Base-by-base conservation (phyloP, 2,113 vertebrate species). In the Mesitornis unicolor region DNA sequence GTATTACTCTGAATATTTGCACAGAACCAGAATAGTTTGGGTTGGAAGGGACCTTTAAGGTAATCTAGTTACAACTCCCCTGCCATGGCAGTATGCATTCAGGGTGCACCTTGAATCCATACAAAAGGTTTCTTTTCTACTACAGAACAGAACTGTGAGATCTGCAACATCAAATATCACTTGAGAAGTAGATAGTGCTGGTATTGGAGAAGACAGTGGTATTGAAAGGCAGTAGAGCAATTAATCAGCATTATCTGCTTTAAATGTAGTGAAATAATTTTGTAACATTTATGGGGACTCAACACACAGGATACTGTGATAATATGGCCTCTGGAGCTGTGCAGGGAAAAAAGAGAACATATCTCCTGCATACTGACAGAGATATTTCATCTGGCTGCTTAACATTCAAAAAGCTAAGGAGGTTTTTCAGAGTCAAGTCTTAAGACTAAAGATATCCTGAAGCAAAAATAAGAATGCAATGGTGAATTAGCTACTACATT, bases 401-500 rank as follows among this genome's bases (percentile, higher is more conserved):
- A 95, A 54, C 11, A 85, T 93, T 87, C 60, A 85, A 60, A 87
- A 77, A 89, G 11, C 45, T 91, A 53, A 94, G 53, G 53, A 91
- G 17, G 6, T 63, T 93, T 94, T 94, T 50, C 59, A 57, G 68
- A 84, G 61, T 73, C 1, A 4, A 89, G 31, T 40, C 50, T 93
- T 89, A 63, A 42, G 47, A 83, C 28, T 79, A 87, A 89, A 95
- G 61, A 93, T 83, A 18, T 82, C 87, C 74, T 67, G 54, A 94
- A 93, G 95, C 70, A 87, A 87, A 95, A 87, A 56, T 65, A 85
- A 85, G 84, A 89, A 79, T 59, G 81, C 38, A 93, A 38, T 85
- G 93, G 74, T 91, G 89, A 90, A 96, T 95, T 97, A 96, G 54
- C 54, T 75, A 90, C 87, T 95, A 94, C 90, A 94, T 94, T 93